Evolutionary conservation across 1,140 invertebrate genomes (phyloP).

Genomic region (Zaprionus africanus): DNA sequence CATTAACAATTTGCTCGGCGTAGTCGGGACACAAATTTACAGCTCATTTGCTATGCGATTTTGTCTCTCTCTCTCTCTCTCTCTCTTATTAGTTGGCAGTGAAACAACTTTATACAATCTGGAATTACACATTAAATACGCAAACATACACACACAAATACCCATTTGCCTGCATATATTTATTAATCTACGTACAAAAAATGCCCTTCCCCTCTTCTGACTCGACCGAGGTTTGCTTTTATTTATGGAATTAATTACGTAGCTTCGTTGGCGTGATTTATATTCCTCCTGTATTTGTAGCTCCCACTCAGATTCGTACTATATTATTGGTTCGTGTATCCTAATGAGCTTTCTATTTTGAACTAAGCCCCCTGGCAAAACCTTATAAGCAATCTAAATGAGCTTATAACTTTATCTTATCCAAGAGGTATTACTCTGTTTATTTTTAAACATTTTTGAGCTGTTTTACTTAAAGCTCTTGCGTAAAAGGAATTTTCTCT

Average conservation of each 20-base stretch:
- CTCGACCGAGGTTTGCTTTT: conserved; percentile 15
- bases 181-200: conserved; percentile 4
- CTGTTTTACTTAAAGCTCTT: neutral
- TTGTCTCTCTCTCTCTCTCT: neutral
- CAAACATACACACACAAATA: neutral
- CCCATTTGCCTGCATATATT: neutral
- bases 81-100: neutral
- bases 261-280: conserved; percentile 47
- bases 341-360: conserved; percentile 41
- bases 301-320: neutral
- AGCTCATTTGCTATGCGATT: conserved; percentile 53
- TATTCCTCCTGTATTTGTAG: conserved; percentile 6
- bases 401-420: conserved; percentile 31
- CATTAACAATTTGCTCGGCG: conserved; percentile 46
- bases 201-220: neutral
- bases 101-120: conserved; percentile 23
- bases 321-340: neutral
- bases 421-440: neutral
- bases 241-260: conserved; percentile 62
- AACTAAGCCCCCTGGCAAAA: neutral
- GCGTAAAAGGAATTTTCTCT: neutral
- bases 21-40: conserved; percentile 44
- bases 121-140: conserved; percentile 14
- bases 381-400: conserved; percentile 26
- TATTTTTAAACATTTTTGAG: conserved; percentile 1